phyloP scores from a whole-genome alignment of 2,113 vertebrate genomes.

The Cochlearius cochlearius region DNA sequence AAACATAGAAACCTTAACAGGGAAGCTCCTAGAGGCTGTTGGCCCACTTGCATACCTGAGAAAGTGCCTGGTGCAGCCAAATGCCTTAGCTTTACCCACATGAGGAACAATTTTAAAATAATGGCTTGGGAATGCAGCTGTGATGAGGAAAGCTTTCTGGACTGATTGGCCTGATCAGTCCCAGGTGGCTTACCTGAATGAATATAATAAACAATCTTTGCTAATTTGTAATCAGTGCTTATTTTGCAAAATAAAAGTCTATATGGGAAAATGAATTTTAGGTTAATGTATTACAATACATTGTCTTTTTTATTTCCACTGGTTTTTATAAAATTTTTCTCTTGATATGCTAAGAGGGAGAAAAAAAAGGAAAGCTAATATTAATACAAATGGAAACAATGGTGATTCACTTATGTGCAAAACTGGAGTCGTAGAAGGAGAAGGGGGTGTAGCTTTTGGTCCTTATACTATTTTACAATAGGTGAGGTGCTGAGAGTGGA shows the following conservation, averaged over 20 bases:
- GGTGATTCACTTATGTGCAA: background rate
- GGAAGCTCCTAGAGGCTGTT: background rate
- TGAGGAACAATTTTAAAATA: background rate
- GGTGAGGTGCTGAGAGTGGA: background rate
- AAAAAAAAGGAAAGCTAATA: background rate
- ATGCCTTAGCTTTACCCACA: background rate
- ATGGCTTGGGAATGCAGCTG: background rate
- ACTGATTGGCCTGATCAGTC: background rate
- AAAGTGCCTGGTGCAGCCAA: background rate
- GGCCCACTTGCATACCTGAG: fast-evolving
- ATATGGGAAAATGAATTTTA: background rate
- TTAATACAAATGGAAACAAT: background rate
- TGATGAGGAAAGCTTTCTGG: background rate
- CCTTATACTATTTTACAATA: background rate
- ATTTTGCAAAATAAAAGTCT: background rate
- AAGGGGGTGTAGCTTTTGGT: background rate
- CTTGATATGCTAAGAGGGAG: background rate
- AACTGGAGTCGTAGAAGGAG: background rate
- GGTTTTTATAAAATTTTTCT: background rate
- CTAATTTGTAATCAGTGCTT: background rate
- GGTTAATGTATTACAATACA: background rate
- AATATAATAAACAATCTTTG: background rate
- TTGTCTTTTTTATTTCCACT: background rate
- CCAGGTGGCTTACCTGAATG: background rate
- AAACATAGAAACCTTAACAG: background rate